Evolutionary conservation across 2,888 invertebrate species (phyloP).

Genomic region (Keiferia lycopersicella): DNA sequence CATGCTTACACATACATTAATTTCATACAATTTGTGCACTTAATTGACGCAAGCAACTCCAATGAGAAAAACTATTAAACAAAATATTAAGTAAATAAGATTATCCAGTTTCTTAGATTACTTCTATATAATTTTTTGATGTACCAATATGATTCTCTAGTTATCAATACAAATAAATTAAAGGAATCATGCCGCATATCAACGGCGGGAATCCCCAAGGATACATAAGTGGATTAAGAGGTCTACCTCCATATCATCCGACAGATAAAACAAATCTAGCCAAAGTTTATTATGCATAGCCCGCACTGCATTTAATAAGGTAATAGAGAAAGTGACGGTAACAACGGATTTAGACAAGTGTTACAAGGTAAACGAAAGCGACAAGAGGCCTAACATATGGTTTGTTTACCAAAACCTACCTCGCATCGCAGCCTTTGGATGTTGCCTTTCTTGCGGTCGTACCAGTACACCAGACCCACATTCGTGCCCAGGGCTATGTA

Average conservation of each 20-base stretch:
- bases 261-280: not conserved
- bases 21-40: no score
- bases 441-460: constrained; percentile 87
- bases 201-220: no score
- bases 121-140: no score
- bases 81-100: no score
- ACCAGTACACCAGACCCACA: constrained; percentile 93
- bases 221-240: no score
- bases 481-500: constrained; percentile 93
- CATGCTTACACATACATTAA: no score
- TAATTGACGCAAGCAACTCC: no score
- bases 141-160: no score
- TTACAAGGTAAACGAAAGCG: constrained; percentile 51
- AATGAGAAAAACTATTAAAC: no score
- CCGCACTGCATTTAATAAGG: not conserved
- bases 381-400: constrained; percentile 32
- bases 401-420: constrained; percentile 74
- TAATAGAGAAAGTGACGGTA: constrained; percentile 33
- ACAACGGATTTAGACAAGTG: constrained; percentile 35
- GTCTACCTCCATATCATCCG: not conserved
- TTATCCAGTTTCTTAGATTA: no score
- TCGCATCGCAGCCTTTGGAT: constrained; percentile 90
- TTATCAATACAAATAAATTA: no score
- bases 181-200: no score
- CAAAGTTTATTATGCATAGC: not conserved